Evolutionary conservation across 2,113 vertebrate species (phyloP).

Genomic region (Budorcas taxicolor): DNA sequence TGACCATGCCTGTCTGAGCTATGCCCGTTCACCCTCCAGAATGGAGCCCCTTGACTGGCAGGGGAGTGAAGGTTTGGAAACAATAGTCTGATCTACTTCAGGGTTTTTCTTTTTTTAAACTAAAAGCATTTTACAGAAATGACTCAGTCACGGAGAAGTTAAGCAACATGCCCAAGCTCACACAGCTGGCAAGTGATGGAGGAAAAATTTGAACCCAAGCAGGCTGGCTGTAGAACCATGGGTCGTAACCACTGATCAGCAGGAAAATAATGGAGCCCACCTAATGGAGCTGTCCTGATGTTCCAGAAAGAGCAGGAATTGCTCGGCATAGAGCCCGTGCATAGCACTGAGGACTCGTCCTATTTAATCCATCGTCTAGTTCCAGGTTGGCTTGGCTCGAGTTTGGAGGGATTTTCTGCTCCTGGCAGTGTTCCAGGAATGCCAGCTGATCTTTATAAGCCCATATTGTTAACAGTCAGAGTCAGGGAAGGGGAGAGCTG

Average conservation of each 20-base stretch:
- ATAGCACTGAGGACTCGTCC: not conserved
- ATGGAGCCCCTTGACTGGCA: not conserved
- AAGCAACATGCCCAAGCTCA: not conserved
- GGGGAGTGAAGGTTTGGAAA: not conserved
- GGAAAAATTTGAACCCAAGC: not conserved
- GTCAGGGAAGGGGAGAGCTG: not conserved
- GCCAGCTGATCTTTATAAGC: not conserved
- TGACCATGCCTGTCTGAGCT: not conserved
- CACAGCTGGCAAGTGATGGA: not conserved
- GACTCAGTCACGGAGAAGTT: not conserved
- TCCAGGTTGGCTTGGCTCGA: not conserved
- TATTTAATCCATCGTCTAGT: not conserved
- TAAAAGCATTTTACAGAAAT: not conserved
- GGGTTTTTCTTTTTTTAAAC: not conserved
- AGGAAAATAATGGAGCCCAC: not conserved
- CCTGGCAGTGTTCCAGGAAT: not conserved
- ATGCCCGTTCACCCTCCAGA: too few species aligned
- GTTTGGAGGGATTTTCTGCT: not conserved
- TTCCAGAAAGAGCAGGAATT: not conserved
- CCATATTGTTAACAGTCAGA: not conserved
- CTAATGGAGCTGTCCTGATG: not conserved
- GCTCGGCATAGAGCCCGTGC: not conserved
- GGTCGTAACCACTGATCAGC: not conserved
- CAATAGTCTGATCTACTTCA: not conserved
- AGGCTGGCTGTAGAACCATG: not conserved